Base-by-base conservation (phyloP, 2,888 invertebrate species). In the Drosophila bunnanda region DNA sequence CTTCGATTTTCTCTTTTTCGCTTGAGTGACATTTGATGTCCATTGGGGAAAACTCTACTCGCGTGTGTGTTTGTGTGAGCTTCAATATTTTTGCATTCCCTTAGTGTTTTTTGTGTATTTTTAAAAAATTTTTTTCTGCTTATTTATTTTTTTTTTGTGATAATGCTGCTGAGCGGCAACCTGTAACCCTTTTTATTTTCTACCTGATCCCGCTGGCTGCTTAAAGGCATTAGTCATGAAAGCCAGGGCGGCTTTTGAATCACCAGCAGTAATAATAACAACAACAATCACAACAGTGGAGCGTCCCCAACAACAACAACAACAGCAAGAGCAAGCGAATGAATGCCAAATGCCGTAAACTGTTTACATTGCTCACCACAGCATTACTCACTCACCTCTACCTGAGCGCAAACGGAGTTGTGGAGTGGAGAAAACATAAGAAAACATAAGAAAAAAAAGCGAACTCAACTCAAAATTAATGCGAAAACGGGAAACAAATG, bases 201-300 rank as follows among this genome's bases (percentile, higher is more conserved):
- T 69, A 69, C 68, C 76, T 50, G 72, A 59, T 59, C 60, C 36
- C 68, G 43, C 69, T 15, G 12, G 56, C 17, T 25, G 50, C 50
- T 52, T 52, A 22, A 54, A 60, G 54, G 66, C 71, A 84, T 83
- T 87, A 83, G 83, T 83, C 83, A 83, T 87, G 87, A 72, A 56
- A 65, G 69, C 54, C 72, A 57, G 43, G 62, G 69, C 71, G 68
- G 71, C 76, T 72, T 62, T 84, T 82, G 82, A 88, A 85, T 85
- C 85, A 87, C 74, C 79, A 43, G n/a, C 68, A 48, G 25, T 13
- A 46, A 38, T 8, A 54, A 48, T 30, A 39, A 56, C 20, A 73
- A 25, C 25, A 56, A 22, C 34, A 59, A 32, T 44, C 50, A 54
- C 39, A 56, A 41, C 64, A 66, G 67, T 28, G 57, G 68, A 58